Evolutionary conservation across 2,797 vertebrate species (phyloP).

Genomic region (Echiichthys vipera): DNA sequence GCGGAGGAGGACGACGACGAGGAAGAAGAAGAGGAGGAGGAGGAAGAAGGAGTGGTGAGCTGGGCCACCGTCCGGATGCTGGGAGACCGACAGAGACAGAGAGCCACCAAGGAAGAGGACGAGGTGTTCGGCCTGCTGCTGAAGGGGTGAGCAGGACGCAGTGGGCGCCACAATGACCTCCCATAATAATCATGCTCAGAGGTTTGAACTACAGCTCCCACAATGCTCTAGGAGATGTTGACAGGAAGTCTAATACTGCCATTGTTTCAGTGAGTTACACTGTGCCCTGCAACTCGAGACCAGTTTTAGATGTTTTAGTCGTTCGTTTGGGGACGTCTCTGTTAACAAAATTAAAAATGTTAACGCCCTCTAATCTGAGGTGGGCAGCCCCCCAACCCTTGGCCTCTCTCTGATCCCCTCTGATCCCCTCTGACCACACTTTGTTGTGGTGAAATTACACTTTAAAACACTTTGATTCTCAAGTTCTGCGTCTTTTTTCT

Average conservation of each 20-base stretch:
- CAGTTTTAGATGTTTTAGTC: too few relatives aligned
- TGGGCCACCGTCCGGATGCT: conserved; percentile 79
- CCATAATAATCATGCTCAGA: background rate
- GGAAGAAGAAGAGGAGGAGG: conserved; percentile 47
- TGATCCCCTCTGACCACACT: too few relatives aligned
- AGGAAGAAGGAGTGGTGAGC: conserved; percentile 76
- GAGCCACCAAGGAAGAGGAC: conserved; percentile 67
- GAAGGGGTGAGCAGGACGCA: conserved; percentile 74
- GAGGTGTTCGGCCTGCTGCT: conserved; percentile 82
- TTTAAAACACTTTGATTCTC: too few relatives aligned
- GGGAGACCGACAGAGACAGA: conserved; percentile 74
- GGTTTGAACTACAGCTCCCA: background rate
- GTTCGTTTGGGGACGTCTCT: too few relatives aligned
- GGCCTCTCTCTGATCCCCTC: too few relatives aligned
- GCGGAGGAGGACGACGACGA: conserved; percentile 30
- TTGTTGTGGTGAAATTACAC: too few relatives aligned
- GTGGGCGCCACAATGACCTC: too few relatives aligned
- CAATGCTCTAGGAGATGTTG: background rate
- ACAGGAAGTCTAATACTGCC: background rate
- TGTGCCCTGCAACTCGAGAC: too few relatives aligned
- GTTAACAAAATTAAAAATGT: too few relatives aligned
- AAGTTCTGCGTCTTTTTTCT: too few relatives aligned
- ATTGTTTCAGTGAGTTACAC: background rate
- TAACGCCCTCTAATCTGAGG: too few relatives aligned
- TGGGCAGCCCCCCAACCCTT: too few relatives aligned